Percentiles rank a stretch among this genome's conserved stretches.
Conservation (phyloP, 2,113 vertebrate species). For the Bubo scandiacus region DNA sequence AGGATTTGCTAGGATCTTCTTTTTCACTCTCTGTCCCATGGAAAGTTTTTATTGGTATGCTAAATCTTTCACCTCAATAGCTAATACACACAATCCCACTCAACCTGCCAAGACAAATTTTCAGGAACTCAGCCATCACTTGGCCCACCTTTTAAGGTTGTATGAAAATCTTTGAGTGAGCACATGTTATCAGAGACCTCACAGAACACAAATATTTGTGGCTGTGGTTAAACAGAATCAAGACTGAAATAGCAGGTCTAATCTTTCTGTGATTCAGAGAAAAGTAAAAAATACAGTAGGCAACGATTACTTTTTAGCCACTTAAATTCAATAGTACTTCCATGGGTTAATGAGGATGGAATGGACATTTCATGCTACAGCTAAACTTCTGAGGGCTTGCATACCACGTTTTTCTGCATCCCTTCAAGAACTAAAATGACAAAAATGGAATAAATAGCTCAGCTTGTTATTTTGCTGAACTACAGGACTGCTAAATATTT, state of each 20-base stretch:
- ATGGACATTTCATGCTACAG: not conserved
- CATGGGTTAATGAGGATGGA: not conserved
- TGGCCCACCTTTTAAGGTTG: not conserved
- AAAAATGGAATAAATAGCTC: slow-evolving; percentile 46
- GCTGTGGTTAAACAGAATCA: not conserved
- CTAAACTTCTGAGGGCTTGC: not conserved
- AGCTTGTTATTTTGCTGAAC: slow-evolving; percentile 33
- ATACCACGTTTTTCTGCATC: not conserved
- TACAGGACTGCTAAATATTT: slow-evolving; percentile 39
- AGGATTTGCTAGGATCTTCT: not conserved
- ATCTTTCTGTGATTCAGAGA: not conserved
- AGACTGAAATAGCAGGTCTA: not conserved
- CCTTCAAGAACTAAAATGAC: slow-evolving; percentile 5
- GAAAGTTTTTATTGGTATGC: not conserved
- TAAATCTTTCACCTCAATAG: not conserved
- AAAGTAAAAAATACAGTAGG: not conserved
- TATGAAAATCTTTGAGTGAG: not conserved
- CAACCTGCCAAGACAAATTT: not conserved
- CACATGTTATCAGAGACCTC: not conserved
- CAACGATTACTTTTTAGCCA: not conserved
- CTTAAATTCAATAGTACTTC: not conserved
- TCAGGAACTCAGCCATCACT: not conserved
- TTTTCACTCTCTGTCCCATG: not conserved
- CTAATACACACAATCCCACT: not conserved
- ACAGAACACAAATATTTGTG: not conserved